Evolutionary conservation across 2,888 invertebrate species (phyloP), one percentile per base, ranked within the genome.

Genomic region (Timema podura): DNA sequence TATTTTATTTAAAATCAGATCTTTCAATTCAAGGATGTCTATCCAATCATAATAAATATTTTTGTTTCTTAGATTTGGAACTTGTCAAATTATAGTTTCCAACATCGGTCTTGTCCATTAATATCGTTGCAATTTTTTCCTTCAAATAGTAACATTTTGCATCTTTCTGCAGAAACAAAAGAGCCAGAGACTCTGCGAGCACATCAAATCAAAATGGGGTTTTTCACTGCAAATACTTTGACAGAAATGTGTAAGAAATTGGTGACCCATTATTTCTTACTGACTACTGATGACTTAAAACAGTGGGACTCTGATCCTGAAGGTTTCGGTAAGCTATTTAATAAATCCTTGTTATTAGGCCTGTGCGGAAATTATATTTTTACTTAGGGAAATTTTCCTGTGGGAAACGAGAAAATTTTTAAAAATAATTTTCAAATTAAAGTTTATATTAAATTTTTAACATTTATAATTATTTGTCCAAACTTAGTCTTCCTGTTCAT

Each of bases 231-330:
- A 9, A 87, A 89, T 74, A 90, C 90, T 0, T 83, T 96, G 48
- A 87, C 87, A 68, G 92, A 92, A 80, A 92, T 97, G 80, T 93
- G 92, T 79, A 86, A 90, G 16, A 91, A 92, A 76, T 85, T 97
- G 5, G 90, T 97, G 8, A 90, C 91, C 0, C 92, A 93, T 77
- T 96, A 96, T 82, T 94, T 97, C 79, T 84, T 93, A 64, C 83
- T 97, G 48, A 93, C 92, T 2, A 86, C 88, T 70, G 89, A 91
- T 64, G 96, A 97, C 80, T 82, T 97, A 68, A 90, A 91, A 67
- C 83, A 89, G 70, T 97, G 96, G 97, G 92, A 93, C 77, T 87
- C 89, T 0, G 94, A 96, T 81, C 95, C 96, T 0, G 97, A 97
- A 82, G 90, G 89, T 75, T 96, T 93, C 80, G 92, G 93, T 78